Evolutionary conservation across 2,888 invertebrate genomes (phyloP).

Genomic region (Smittia sp.): DNA sequence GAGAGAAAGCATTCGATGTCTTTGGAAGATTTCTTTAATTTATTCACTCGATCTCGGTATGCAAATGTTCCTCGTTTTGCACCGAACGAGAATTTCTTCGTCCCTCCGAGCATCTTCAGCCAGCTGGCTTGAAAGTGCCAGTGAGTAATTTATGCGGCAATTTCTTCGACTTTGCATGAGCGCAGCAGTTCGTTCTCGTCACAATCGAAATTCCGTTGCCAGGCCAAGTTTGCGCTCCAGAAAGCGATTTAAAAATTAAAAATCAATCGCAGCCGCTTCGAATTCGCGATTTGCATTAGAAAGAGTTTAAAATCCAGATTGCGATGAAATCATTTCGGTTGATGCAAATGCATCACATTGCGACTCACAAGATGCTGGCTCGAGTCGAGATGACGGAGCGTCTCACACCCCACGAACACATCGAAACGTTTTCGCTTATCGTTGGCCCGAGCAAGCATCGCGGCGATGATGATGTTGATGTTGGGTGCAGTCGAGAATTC

Average conservation of each 20-base stretch:
- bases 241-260: conserved; percentile 36
- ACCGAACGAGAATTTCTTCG: conserved; percentile 6
- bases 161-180: not conserved
- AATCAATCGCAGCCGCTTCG: not conserved
- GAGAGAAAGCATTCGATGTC: not conserved
- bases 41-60: conserved; percentile 8
- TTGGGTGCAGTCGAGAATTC: not conserved
- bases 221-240: not conserved
- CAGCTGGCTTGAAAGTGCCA: conserved; percentile 26
- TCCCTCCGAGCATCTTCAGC: not conserved
- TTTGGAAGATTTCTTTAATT: not conserved
- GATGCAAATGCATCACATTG: not conserved
- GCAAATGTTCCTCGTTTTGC: conserved; percentile 30
- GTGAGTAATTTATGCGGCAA: not conserved
- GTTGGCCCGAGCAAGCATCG: not conserved
- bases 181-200: not conserved
- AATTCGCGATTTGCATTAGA: conserved; percentile 18
- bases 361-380: not conserved
- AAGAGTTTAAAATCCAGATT: not conserved
- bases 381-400: not conserved
- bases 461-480: not conserved
- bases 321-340: not conserved
- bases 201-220: conserved; percentile 16
- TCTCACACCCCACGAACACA: conserved; percentile 5
- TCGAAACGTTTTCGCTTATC: conserved; percentile 9